Evolutionary conservation across 2,797 vertebrate species (phyloP).

Genomic region (Esox masquinongy): DNA sequence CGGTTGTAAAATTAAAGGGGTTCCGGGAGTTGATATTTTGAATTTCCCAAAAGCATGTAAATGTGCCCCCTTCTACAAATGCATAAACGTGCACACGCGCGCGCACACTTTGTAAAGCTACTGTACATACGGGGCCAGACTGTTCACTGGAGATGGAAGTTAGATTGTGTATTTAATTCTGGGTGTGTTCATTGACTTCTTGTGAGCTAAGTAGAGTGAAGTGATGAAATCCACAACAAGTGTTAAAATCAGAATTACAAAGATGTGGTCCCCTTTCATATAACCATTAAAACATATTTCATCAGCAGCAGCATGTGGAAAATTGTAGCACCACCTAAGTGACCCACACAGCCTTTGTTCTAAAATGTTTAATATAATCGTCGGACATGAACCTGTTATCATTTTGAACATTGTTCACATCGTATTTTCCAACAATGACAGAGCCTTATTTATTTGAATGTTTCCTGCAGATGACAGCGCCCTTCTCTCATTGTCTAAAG

Average conservation of each 20-base stretch:
- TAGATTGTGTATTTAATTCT: not conserved
- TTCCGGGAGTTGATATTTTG: not conserved
- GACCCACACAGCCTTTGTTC: not conserved
- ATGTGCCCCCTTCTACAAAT: not conserved
- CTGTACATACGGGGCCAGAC: not conserved
- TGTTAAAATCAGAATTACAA: not conserved
- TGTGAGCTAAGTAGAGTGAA: not conserved
- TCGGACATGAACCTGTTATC: not conserved
- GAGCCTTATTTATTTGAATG: conserved; percentile 52
- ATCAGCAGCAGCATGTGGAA: not conserved
- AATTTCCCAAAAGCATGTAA: not conserved
- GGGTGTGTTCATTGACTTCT: not conserved
- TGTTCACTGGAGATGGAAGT: not conserved
- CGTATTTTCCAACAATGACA: conserved; percentile 52
- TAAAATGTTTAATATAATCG: not conserved
- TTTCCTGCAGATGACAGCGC: conserved; percentile 29
- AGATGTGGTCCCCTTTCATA: not conserved
- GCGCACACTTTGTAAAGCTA: not conserved
- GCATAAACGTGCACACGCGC: not conserved
- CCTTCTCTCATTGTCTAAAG: conserved; percentile 63
- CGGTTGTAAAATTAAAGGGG: not conserved
- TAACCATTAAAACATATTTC: not conserved
- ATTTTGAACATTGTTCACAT: not conserved
- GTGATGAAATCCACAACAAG: not conserved
- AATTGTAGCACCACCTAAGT: not conserved